phyloP scores from a whole-genome alignment of 1,140 invertebrate genomes.

The Zeugodacus cucurbitae region DNA sequence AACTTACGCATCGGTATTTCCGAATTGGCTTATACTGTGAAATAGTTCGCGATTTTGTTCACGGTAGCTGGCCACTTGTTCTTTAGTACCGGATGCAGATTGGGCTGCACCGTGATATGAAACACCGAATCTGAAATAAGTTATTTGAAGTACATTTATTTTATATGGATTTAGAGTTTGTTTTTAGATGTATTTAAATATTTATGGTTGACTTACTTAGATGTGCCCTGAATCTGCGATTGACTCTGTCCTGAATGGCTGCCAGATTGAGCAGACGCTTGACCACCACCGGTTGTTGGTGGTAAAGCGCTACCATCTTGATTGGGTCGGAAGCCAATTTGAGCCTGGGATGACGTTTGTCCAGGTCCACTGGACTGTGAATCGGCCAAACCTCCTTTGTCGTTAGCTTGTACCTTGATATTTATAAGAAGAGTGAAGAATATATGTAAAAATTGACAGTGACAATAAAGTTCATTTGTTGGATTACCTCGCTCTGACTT shows the following conservation, averaged over 20 bases:
- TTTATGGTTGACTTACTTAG: constrained; percentile 62
- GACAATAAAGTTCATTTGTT: not conserved
- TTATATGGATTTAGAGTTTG: not conserved
- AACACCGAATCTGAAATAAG: constrained; percentile 73
- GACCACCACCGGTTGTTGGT: constrained; percentile 78
- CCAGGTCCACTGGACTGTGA: constrained; percentile 85
- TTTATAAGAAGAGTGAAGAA: constrained; percentile 65
- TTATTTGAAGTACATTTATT: not conserved
- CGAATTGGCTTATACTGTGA: constrained; percentile 64
- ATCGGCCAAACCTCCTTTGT: constrained; percentile 83
- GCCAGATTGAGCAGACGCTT: constrained; percentile 80
- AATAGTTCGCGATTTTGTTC: constrained; percentile 65
- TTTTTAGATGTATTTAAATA: too few relatives aligned
- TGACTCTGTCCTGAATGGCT: constrained; percentile 80
- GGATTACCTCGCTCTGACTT: constrained; percentile 66
- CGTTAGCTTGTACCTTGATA: constrained; percentile 80
- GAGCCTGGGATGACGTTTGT: constrained; percentile 85
- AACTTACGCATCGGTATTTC: constrained; percentile 56
- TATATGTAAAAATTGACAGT: not conserved
- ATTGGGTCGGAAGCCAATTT: constrained; percentile 83
- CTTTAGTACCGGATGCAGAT: constrained; percentile 77
- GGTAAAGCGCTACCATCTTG: constrained; percentile 68
- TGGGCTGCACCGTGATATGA: constrained; percentile 84
- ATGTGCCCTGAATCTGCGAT: constrained; percentile 81
- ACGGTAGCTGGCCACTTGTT: constrained; percentile 66